Conservation (phyloP, 2,888 invertebrate genomes). For the Agrochola lychnidis region DNA sequence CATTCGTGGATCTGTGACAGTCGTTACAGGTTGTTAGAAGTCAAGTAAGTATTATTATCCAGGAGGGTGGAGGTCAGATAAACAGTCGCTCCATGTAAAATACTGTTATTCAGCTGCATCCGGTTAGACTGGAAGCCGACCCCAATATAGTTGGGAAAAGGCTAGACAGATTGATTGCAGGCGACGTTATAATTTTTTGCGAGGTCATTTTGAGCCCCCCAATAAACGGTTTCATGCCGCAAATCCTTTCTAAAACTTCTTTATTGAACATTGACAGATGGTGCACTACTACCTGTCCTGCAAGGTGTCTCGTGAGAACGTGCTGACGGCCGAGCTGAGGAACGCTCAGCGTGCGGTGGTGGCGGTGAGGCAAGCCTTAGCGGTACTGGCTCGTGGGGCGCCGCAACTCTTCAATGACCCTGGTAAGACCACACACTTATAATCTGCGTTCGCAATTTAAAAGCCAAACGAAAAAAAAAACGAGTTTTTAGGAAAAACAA, state of each 20-base stretch:
- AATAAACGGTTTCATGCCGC: rapidly evolving
- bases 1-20: too few relatives aligned
- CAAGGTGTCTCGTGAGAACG: slow-evolving; percentile 94
- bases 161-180: too few relatives aligned
- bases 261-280: slow-evolving; percentile 79
- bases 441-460: too few relatives aligned
- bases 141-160: too few relatives aligned
- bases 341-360: slow-evolving; percentile 94
- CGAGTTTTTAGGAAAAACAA: too few relatives aligned
- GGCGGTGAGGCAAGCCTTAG: slow-evolving; percentile 93
- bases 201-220: neutral
- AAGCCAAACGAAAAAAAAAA: too few relatives aligned
- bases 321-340: slow-evolving; percentile 95
- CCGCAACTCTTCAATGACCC: slow-evolving; percentile 87
- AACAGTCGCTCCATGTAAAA: too few relatives aligned
- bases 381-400: slow-evolving; percentile 91
- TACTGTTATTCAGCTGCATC: too few relatives aligned
- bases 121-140: too few relatives aligned
- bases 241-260: neutral
- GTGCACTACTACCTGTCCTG: slow-evolving; percentile 96
- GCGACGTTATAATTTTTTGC: neutral
- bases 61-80: too few relatives aligned
- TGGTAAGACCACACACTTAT: slow-evolving; percentile 67
- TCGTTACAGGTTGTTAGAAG: too few relatives aligned
- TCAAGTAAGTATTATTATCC: too few relatives aligned